Percentiles rank a stretch among this genome's conserved stretches.
phyloP scores from a whole-genome alignment of 2,113 vertebrate genomes.

The Argyrosomus japonicus region DNA sequence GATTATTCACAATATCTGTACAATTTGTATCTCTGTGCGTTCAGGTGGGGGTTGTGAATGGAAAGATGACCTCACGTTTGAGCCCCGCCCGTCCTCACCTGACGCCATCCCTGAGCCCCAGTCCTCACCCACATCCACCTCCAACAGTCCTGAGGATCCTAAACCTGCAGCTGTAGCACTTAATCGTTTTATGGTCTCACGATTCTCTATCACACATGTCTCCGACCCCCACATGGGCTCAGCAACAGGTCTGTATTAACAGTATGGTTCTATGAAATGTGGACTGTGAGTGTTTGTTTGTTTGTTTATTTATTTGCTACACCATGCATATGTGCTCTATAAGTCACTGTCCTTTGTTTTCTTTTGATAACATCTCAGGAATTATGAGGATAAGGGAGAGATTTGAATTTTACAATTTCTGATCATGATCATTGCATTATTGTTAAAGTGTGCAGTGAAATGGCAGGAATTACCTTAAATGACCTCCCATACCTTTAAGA shows the following conservation, averaged over 20 bases:
- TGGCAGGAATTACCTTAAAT: too few relatives aligned
- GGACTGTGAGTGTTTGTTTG: background rate
- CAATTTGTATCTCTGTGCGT: constrained; percentile 14
- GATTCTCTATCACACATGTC: constrained; percentile 97
- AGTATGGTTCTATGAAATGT: background rate
- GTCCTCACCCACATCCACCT: constrained; percentile 58
- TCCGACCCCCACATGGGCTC: constrained; percentile 87
- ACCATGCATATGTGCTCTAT: too few relatives aligned
- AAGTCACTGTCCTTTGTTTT: too few relatives aligned
- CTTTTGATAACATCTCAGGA: too few relatives aligned
- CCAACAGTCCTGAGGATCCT: constrained; percentile 66
- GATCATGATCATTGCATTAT: too few relatives aligned
- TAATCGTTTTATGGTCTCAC: constrained; percentile 90
- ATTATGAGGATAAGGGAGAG: too few relatives aligned
- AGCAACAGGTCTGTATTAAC: constrained; percentile 84
- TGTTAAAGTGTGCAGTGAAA: too few relatives aligned
- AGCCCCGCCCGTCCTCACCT: constrained; percentile 64
- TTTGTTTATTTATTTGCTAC: background rate
- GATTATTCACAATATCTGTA: background rate
- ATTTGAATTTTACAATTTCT: too few relatives aligned
- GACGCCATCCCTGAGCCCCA: constrained; percentile 50
- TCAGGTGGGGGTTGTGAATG: constrained; percentile 84
- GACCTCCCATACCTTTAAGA: too few relatives aligned
- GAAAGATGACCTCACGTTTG: constrained; percentile 81
- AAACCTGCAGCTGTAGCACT: constrained; percentile 76